phyloP scores from a whole-genome alignment of 2,113 vertebrate species.

The Glaucidium brasilianum region DNA sequence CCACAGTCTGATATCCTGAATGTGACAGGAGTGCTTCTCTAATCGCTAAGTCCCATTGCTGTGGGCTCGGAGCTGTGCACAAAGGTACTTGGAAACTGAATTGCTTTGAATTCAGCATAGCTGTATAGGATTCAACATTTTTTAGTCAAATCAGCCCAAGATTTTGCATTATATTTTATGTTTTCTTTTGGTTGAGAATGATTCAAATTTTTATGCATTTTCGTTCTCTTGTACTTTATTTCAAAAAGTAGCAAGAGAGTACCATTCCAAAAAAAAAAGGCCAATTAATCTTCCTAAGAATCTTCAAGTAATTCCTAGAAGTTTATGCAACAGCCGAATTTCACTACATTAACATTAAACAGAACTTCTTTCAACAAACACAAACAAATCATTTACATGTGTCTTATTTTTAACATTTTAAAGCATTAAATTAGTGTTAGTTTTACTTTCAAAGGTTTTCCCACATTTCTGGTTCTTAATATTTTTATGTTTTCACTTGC shows the following conservation, averaged over 20 bases:
- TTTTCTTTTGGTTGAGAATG: not conserved
- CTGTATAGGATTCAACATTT: not conserved
- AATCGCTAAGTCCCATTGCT: accelerated
- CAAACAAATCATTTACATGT: conserved; percentile 47
- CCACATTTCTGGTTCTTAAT: not conserved
- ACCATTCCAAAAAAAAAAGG: conserved; percentile 23
- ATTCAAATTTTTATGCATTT: not conserved
- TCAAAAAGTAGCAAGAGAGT: conserved; percentile 27
- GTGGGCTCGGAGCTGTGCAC: not conserved
- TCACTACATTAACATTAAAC: conserved; percentile 42
- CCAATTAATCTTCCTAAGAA: conserved; percentile 47
- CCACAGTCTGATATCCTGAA: not conserved
- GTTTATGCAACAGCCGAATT: conserved; percentile 27
- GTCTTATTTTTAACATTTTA: conserved; percentile 42
- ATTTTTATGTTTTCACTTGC: not conserved
- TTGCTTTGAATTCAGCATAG: not conserved
- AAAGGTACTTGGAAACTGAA: accelerated
- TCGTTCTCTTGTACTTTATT: conserved; percentile 17
- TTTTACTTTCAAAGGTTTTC: conserved; percentile 18
- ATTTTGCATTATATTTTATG: not conserved
- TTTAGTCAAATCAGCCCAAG: not conserved
- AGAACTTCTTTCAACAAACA: conserved; percentile 49
- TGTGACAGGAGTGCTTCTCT: not conserved
- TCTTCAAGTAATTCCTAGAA: conserved; percentile 57
- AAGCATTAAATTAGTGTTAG: not conserved